Evolutionary conservation across 1,140 invertebrate species (phyloP), one percentile per base, ranked within the genome.

Genomic region (Drosophila pruinosa): DNA sequence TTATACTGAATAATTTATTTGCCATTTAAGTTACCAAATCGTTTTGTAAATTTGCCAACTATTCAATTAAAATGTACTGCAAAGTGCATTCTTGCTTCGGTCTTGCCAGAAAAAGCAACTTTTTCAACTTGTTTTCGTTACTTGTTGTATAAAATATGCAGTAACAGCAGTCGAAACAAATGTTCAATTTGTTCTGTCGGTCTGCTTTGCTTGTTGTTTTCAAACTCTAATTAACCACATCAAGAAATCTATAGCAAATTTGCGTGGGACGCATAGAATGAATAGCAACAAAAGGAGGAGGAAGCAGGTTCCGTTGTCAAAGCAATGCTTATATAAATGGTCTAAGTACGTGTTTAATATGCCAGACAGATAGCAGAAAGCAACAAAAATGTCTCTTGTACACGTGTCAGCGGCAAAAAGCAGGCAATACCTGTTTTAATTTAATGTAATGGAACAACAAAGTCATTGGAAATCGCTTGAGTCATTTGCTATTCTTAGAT

Each of bases 211-310:
- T 75, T 72, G 70, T 85, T 83, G 75, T 76, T 72, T 78, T 59
- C 63, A 82, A 83, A 83, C 80, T 83, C 80, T 83, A 83, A 83
- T 83, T 83, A 83, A 83, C 80, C 80, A 85, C 80, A 83, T 83
- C 79, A 78, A 83, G 78, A 83, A 81, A 83, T 83, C 80, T 85
- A 83, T 76, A 75, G 39, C 15, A 79, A 79, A 85, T 75, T 83
- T 75, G 80, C 80, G 75, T 83, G 80, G 54, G 59, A 57, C 53
- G 71, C 6, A 50, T 3, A 10, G 10, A 36, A 1, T n/a, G 39
- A 43, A 19, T 22, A 24, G 14, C 5, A 48, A 3, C 4, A 21
- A 28, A 2, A 7, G 6, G 10, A 12, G 39, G 19, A 2, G 14
- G 7, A 7, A 2, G n/a, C 6, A 12, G 57, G 36, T 38, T 52